Conservation (phyloP, 1,140 invertebrate species). For the Leptonema lineaticorne region DNA sequence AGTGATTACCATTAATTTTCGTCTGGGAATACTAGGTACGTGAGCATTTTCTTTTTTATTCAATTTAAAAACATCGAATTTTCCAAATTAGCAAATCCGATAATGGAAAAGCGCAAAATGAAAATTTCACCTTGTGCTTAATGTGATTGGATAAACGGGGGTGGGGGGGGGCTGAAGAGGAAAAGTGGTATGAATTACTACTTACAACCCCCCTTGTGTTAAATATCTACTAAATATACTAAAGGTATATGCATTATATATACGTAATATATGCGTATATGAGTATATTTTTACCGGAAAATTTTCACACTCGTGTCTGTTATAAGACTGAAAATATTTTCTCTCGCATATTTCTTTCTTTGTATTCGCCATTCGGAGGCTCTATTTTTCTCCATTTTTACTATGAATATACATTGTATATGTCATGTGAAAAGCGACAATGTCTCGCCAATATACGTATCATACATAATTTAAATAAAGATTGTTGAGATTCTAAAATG, state of each 20-base stretch:
- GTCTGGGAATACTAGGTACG: slow-evolving; percentile 86
- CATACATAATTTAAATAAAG: slow-evolving; percentile 3
- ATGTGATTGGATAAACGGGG: neutral
- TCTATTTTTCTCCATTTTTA: slow-evolving; percentile 11
- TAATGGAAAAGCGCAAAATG: neutral
- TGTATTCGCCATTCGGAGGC: neutral
- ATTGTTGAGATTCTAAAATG: too few relatives aligned
- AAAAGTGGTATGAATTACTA: too few relatives aligned
- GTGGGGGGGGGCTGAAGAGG: too few relatives aligned
- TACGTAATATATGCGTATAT: neutral
- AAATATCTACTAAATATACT: neutral
- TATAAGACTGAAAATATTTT: slow-evolving; percentile 16
- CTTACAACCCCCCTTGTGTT: too few relatives aligned
- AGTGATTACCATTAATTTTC: slow-evolving; percentile 91
- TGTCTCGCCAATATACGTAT: neutral
- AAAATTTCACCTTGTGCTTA: neutral
- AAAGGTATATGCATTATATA: neutral
- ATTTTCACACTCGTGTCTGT: neutral
- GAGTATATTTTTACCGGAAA: neutral
- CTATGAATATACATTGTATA: slow-evolving; percentile 4
- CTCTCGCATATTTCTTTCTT: slow-evolving; percentile 21
- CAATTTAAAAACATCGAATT: neutral
- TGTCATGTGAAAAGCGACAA: slow-evolving; percentile 11
- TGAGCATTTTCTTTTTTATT: neutral
- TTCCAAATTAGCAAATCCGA: too few relatives aligned